Evolutionary conservation across 2,888 invertebrate species (phyloP).

Genomic region (Dryococelus australis): DNA sequence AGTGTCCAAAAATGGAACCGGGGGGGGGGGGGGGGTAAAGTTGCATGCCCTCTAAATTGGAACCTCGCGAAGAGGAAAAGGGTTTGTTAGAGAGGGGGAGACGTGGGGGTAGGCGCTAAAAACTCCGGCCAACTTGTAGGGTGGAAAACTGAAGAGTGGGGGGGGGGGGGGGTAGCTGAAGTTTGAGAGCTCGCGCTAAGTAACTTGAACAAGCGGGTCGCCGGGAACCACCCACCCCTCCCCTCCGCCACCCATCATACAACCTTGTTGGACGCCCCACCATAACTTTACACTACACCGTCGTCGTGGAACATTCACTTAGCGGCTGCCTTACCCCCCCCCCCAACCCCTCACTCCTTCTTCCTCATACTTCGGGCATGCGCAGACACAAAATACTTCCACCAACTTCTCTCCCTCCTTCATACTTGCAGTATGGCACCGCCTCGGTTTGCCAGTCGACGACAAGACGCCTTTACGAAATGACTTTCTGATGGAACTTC

Average conservation of each 20-base stretch:
- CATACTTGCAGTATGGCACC: background rate
- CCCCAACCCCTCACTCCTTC: background rate
- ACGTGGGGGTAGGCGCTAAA: background rate
- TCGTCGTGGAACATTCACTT: background rate
- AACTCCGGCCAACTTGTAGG: background rate
- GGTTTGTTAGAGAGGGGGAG: background rate
- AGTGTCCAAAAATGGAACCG: background rate
- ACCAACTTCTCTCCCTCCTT: background rate
- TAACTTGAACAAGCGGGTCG: slow-evolving; percentile 16
- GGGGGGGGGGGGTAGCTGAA: background rate
- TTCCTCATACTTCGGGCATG: too few species aligned
- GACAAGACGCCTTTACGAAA: too few species aligned
- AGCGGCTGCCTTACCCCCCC: background rate
- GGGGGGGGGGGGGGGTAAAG: background rate
- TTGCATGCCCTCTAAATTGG: background rate
- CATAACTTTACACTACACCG: background rate
- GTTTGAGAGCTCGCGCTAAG: slow-evolving; percentile 16
- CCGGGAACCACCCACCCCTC: background rate
- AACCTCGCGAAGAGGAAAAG: background rate
- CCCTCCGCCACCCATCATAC: too few species aligned
- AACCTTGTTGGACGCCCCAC: too few species aligned
- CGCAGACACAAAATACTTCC: slow-evolving; percentile 1
- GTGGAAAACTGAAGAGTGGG: too few species aligned
- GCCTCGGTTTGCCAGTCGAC: background rate
- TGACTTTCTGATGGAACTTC: too few species aligned